Base-by-base conservation (phyloP, 2,888 invertebrate species). In the Unio delphinus region DNA sequence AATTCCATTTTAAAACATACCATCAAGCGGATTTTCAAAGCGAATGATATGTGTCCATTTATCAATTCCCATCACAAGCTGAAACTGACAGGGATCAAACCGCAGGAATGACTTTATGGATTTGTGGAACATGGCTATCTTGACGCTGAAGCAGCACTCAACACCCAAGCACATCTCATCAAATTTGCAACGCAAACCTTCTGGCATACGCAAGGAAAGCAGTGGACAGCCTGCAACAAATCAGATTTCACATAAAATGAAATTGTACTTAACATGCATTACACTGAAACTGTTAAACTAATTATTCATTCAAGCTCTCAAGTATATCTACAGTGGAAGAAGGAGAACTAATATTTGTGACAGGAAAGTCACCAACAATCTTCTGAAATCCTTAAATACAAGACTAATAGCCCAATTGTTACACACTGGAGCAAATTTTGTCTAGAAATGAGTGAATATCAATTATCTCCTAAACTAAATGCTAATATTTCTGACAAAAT, bases 101-200 rank as follows among this genome's bases (percentile, higher is more conserved):
- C 78, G 63, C 6, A 76, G 76, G 59, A 71, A 81, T 15, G 74
- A 66, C 66, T 78, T 77, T 66, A 75, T 78, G 55, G 79, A 73
- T 58, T 80, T 81, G 26, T 74, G 72, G 69, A 79, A 82, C 65
- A 82, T 73, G 57, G 70, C 70, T n/a, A 81, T 66, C 61, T 81
- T 81, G 8, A 80, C 67, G 55, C 76, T 73, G 45, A 78, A 72
- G 65, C 82, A 82, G 61, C 82, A 82, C 61, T 82, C 79, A 18
- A 82, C 63, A 2, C 79, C 81, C 65, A 82, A 65, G 60, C 82
- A 82, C 64, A 74, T 72, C 54, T 69, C 61, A 62, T 81, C 79
- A 65, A 80, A 74, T 6, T 68, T 73, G 64, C 82, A 82, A 72
- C 72, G 74, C 20, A 82, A 61, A 11, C 78, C 68, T 57, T 75